Percentiles rank a stretch among this genome's conserved stretches.
Conservation (phyloP, 2,797 vertebrate genomes). For the Scyliorhinus canicula region DNA sequence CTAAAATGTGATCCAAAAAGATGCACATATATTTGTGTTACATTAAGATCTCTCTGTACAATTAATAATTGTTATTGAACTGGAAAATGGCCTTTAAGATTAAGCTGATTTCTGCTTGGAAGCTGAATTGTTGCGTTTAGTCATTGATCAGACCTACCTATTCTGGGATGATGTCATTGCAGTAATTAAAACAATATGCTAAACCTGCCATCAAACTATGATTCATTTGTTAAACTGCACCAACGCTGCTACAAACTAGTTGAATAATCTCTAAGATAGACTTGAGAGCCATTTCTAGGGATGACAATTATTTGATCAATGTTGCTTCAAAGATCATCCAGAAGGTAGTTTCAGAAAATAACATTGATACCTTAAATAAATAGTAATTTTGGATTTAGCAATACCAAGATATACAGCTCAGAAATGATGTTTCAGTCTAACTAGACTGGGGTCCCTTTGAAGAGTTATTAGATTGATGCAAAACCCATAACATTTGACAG, state of each 20-base stretch:
- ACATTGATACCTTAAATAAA: background rate
- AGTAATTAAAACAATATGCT: background rate
- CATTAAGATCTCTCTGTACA: conserved; percentile 5
- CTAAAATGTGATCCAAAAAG: background rate
- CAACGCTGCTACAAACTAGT: background rate
- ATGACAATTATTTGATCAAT: background rate
- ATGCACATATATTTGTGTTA: background rate
- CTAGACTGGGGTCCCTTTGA: background rate
- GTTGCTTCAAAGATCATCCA: background rate
- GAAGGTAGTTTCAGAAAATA: background rate
- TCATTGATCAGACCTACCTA: background rate
- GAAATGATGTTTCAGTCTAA: background rate
- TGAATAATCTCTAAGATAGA: background rate
- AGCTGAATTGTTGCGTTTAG: background rate
- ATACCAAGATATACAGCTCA: too few relatives aligned
- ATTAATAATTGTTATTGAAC: background rate
- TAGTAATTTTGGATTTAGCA: background rate
- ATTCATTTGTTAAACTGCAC: background rate
- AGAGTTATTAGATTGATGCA: background rate
- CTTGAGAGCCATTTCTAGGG: background rate
- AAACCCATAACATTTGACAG: background rate
- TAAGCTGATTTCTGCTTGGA: background rate
- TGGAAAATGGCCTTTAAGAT: background rate
- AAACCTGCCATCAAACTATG: conserved; percentile 1
- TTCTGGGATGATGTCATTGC: background rate